Percentiles rank a stretch among this genome's conserved stretches.
phyloP scores from a whole-genome alignment of 2,797 vertebrate genomes.

The Acridotheres tristis region DNA sequence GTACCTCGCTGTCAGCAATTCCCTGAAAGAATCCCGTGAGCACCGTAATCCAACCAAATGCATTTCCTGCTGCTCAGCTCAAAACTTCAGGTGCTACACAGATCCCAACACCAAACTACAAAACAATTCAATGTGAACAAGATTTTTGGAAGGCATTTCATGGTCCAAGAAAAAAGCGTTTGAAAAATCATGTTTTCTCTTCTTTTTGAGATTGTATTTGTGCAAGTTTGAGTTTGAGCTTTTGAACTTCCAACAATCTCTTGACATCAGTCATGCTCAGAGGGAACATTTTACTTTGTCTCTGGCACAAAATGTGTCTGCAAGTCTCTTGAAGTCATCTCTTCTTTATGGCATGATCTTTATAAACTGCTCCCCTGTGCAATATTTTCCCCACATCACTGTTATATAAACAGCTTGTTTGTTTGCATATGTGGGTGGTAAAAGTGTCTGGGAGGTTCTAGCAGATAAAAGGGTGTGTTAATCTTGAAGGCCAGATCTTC shows the following conservation, averaged over 20 bases:
- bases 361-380: neutral
- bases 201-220: neutral
- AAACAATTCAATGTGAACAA: rapidly evolving
- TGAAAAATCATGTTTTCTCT: neutral
- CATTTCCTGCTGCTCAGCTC: neutral
- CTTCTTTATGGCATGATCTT: neutral
- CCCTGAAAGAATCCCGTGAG: neutral
- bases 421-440: neutral
- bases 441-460: neutral
- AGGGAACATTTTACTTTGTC: neutral
- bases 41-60: rapidly evolving
- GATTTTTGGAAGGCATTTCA: neutral
- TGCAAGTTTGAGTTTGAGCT: neutral
- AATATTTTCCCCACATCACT: neutral
- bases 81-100: neutral
- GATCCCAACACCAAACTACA: neutral
- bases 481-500: neutral
- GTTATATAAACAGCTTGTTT: neutral
- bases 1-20: neutral
- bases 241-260: neutral
- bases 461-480: neutral
- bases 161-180: neutral
- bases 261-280: neutral
- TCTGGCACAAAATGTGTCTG: neutral
- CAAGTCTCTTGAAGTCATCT: neutral